phyloP scores from a whole-genome alignment of 1,140 invertebrate species.

The Brachionus angularis region DNA sequence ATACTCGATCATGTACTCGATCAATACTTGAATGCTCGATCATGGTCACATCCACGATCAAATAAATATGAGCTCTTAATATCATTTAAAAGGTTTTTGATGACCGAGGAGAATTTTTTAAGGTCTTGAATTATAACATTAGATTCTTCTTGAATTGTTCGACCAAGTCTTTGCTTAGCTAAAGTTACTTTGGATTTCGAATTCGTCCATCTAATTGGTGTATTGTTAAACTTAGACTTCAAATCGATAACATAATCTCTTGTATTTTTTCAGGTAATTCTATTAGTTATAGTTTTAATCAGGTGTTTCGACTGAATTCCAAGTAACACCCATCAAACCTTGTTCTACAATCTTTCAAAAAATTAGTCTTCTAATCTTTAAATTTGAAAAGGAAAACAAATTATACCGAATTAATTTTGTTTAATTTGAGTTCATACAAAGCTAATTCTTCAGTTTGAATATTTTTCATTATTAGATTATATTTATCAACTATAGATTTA shows the following conservation, averaged over 20 bases:
- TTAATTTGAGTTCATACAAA: constrained; percentile 54
- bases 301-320: constrained; percentile 56
- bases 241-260: constrained; percentile 53
- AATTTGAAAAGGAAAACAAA: no score
- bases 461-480: constrained; percentile 57
- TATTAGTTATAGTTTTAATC: constrained; percentile 58
- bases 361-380: no score
- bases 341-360: constrained; percentile 47
- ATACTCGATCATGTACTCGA: no score
- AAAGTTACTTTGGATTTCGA: constrained; percentile 57
- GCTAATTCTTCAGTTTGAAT: constrained; percentile 55
- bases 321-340: constrained; percentile 53
- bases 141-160: constrained; percentile 57
- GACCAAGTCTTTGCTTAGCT: constrained; percentile 58
- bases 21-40: constrained; percentile 47
- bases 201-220: constrained; percentile 55
- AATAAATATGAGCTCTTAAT: constrained; percentile 16
- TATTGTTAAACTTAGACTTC: constrained; percentile 52
- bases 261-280: constrained; percentile 55
- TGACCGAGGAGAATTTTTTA: constrained; percentile 28
- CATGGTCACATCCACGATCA: constrained; percentile 33
- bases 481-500: constrained; percentile 56
- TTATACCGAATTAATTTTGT: constrained; percentile 54
- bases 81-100: constrained; percentile 17
- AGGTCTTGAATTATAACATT: constrained; percentile 51